Conservation (phyloP, 2,113 vertebrate genomes). For the Natator depressus region DNA sequence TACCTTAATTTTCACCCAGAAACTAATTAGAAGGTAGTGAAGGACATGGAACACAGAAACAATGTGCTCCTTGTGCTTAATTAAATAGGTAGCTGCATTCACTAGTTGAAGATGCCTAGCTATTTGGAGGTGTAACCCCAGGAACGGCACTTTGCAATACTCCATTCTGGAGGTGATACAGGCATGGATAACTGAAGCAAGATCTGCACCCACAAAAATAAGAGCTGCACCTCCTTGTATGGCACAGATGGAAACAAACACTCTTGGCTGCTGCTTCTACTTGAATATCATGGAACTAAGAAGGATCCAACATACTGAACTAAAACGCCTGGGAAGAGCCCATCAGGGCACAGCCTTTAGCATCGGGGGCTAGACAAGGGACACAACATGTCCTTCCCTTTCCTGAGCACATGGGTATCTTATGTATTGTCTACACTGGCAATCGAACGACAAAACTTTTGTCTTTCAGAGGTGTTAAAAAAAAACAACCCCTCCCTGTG, state of each 20-base stretch:
- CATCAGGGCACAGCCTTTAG: background rate
- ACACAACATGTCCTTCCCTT: background rate
- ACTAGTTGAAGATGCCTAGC: background rate
- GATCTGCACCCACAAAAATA: background rate
- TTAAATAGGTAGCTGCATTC: background rate
- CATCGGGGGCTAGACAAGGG: accelerated
- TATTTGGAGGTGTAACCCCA: background rate
- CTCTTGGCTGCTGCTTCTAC: accelerated
- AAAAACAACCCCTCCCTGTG: too few relatives aligned
- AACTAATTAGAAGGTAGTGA: background rate
- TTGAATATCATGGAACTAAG: background rate
- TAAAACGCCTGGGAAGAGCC: background rate
- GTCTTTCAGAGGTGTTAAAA: too few relatives aligned
- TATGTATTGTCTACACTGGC: too few relatives aligned
- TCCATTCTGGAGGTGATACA: background rate
- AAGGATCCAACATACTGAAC: background rate
- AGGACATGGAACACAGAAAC: background rate
- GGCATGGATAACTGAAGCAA: background rate
- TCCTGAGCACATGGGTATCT: background rate
- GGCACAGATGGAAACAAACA: background rate
- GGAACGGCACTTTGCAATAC: background rate
- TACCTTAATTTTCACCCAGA: background rate
- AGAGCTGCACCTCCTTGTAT: background rate
- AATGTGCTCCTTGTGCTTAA: background rate
- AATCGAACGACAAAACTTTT: too few relatives aligned